These are phyloP conservation scores for Ochropleura leucogaster DNA, from an alignment of 2,888 invertebrate genomes.

Conservation along the genomic window DNA sequence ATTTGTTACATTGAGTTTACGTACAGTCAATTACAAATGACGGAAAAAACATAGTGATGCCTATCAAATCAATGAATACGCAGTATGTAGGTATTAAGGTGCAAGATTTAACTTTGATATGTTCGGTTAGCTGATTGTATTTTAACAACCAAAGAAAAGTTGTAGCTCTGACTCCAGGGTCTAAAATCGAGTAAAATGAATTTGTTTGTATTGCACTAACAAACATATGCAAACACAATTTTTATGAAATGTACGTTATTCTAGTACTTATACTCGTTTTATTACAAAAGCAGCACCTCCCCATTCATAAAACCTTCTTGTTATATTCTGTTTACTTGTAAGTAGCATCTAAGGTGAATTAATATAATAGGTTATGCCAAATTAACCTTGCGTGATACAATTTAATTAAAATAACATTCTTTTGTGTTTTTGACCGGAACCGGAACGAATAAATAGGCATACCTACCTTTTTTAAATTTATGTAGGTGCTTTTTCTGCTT, in stretches of 20 bases:
- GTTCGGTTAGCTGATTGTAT: neutral
- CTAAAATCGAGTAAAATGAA: too few relatives aligned
- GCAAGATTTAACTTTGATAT: neutral
- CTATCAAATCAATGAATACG: neutral
- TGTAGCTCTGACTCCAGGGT: neutral
- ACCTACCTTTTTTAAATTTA: constrained; percentile 19
- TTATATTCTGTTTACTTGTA: constrained; percentile 3
- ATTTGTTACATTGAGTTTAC: constrained; percentile 9
- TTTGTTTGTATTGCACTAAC: too few relatives aligned
- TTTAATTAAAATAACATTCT: constrained; percentile 62
- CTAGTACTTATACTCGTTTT: neutral
- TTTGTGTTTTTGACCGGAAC: constrained; percentile 57
- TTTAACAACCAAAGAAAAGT: neutral
- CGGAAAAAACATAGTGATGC: neutral
- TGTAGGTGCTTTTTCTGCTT: constrained; percentile 11
- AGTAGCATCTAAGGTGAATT: constrained; percentile 1
- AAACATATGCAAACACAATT: too few relatives aligned
- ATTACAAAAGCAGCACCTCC: neutral
- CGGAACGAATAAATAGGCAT: constrained; percentile 51
- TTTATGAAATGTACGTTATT: too few relatives aligned
- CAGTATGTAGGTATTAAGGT: neutral
- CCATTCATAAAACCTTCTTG: neutral
- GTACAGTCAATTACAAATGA: neutral
- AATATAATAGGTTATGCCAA: constrained; percentile 14
- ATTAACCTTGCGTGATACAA: constrained; percentile 46